Evolutionary conservation across 2,888 invertebrate species (phyloP).

Genomic region (Psylliodes chrysocephalus): DNA sequence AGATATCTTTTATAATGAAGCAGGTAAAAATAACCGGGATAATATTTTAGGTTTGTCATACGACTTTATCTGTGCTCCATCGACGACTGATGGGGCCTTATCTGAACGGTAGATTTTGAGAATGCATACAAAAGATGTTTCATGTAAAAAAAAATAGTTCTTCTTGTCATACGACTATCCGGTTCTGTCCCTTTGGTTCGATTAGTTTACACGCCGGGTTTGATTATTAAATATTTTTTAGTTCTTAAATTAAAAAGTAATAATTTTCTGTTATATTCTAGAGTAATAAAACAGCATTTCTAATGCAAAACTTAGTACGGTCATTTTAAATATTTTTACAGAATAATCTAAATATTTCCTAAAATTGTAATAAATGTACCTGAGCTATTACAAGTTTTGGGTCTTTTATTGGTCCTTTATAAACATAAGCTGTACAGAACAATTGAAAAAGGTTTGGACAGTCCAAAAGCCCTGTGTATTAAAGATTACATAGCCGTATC

Average conservation of each 20-base stretch:
- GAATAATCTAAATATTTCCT: too few species aligned
- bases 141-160: slow-evolving; percentile 39
- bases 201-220: neutral
- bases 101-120: slow-evolving; percentile 50
- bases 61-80: slow-evolving; percentile 47
- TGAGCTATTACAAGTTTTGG: too few species aligned
- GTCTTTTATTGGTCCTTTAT: too few species aligned
- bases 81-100: slow-evolving; percentile 47
- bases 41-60: slow-evolving; percentile 50
- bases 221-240: neutral
- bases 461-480: too few species aligned
- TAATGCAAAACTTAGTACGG: too few species aligned
- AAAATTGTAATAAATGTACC: too few species aligned
- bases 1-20: slow-evolving; percentile 40
- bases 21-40: slow-evolving; percentile 44
- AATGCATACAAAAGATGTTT: slow-evolving; percentile 43
- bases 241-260: neutral
- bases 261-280: neutral
- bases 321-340: too few species aligned
- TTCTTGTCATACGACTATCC: slow-evolving; percentile 24
- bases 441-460: too few species aligned
- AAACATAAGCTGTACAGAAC: too few species aligned
- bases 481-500: too few species aligned
- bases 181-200: slow-evolving; percentile 20
- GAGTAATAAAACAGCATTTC: neutral